Conservation (phyloP, 2,113 vertebrate species). For the Cairina moschata region DNA sequence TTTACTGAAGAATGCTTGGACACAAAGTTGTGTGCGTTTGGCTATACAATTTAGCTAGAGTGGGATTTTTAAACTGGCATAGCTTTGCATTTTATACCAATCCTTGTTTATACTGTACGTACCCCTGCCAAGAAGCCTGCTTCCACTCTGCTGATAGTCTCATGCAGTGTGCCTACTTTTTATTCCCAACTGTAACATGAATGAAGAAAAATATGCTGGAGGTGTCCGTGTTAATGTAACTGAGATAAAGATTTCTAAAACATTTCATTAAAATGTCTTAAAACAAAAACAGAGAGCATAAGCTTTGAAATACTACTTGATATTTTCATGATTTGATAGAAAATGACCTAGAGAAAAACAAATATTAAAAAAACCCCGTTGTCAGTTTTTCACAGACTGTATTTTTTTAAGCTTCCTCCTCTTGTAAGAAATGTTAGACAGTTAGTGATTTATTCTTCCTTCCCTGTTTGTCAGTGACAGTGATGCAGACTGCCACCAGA, state of each 20-base stretch:
- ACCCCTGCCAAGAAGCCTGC: slow-evolving; percentile 35
- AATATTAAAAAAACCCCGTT: not conserved
- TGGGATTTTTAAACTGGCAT: slow-evolving; percentile 18
- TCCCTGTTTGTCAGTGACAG: not conserved
- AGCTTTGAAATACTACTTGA: not conserved
- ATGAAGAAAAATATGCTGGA: not conserved
- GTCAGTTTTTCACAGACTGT: not conserved
- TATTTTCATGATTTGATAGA: slow-evolving; percentile 13
- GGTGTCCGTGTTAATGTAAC: slow-evolving; percentile 4
- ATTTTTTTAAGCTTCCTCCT: not conserved
- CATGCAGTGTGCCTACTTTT: not conserved
- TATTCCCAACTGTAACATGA: slow-evolving; percentile 36
- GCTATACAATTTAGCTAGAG: not conserved
- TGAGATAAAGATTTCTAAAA: not conserved
- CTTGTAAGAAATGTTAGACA: slow-evolving; percentile 1
- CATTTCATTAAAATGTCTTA: not conserved
- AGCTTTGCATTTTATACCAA: not conserved
- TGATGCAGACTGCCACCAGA: not conserved
- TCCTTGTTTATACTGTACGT: not conserved
- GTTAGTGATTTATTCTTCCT: not conserved
- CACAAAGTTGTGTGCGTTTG: not conserved
- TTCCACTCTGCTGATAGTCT: not conserved
- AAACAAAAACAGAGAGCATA: not conserved
- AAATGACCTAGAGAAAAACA: not conserved
- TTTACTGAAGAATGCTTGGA: slow-evolving; percentile 11